phyloP scores from a whole-genome alignment of 2,113 vertebrate genomes.

The Triplophysa tibetana region DNA sequence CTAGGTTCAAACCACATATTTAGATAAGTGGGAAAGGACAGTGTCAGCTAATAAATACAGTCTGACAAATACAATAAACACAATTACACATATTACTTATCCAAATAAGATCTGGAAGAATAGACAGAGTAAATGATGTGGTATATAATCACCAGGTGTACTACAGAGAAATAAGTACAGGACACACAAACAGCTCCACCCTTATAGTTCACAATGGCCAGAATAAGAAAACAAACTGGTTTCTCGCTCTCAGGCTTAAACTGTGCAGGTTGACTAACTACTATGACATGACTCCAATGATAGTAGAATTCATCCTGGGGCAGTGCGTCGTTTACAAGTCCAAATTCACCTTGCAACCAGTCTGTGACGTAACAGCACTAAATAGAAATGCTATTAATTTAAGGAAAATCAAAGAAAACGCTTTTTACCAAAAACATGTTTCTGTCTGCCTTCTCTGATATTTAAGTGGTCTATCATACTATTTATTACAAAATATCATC shows the following conservation, averaged over 20 bases:
- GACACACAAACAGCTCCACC: neutral
- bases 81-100: no score
- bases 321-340: neutral
- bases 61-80: no score
- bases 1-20: no score
- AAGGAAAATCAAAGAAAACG: neutral
- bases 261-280: slow-evolving; percentile 45
- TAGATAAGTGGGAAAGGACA: no score
- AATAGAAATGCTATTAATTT: neutral
- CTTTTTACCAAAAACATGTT: neutral
- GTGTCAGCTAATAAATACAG: no score
- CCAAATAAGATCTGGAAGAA: no score
- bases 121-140: no score
- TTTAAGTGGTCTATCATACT: no score
- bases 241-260: slow-evolving; percentile 26
- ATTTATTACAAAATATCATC: no score
- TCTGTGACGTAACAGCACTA: no score
- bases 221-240: slow-evolving; percentile 22
- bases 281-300: slow-evolving; percentile 33
- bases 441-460: neutral
- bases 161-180: no score
- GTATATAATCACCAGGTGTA: no score
- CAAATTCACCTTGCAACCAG: neutral
- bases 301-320: neutral
- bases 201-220: neutral